Evolutionary conservation across 2,113 vertebrate genomes (phyloP).

Genomic region (Cryptotis parvus): DNA sequence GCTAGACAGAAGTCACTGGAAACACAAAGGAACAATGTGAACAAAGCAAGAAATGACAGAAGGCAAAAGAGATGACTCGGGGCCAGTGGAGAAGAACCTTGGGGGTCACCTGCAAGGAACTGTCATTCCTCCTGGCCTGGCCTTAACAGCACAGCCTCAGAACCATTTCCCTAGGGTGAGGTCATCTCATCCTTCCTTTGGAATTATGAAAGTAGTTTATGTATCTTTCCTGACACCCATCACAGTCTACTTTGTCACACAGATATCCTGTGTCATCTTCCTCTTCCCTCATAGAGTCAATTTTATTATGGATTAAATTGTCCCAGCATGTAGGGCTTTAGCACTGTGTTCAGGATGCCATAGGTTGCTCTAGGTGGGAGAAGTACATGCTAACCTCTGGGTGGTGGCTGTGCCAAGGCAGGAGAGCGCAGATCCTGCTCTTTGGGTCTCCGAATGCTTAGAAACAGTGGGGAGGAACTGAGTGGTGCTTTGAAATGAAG

Average conservation of each 20-base stretch:
- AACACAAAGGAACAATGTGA: not conserved
- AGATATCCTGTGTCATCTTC: conserved; percentile 45
- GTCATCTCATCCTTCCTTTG: conserved; percentile 54
- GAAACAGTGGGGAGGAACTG: conserved; percentile 1
- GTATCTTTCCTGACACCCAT: conserved; percentile 55
- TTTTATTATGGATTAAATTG: conserved; percentile 53
- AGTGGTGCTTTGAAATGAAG: conserved; percentile 19
- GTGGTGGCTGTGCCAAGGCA: not conserved
- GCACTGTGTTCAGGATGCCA: no score
- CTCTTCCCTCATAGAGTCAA: conserved; percentile 55
- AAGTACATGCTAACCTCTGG: not conserved
- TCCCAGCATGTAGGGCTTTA: not conserved
- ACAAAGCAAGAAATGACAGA: not conserved
- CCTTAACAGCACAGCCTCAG: conserved; percentile 16
- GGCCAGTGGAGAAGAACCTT: not conserved
- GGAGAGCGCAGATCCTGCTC: not conserved
- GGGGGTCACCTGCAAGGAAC: not conserved
- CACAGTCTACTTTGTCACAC: conserved; percentile 52
- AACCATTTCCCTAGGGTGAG: conserved; percentile 10
- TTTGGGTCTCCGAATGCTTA: conserved; percentile 20
- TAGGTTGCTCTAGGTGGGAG: not conserved
- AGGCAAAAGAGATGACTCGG: not conserved
- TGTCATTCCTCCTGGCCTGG: not conserved
- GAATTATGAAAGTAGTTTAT: conserved; percentile 60
- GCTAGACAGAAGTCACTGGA: not conserved